phyloP scores from a whole-genome alignment of 1,140 invertebrate genomes.

The Zeugodacus cucurbitae region DNA sequence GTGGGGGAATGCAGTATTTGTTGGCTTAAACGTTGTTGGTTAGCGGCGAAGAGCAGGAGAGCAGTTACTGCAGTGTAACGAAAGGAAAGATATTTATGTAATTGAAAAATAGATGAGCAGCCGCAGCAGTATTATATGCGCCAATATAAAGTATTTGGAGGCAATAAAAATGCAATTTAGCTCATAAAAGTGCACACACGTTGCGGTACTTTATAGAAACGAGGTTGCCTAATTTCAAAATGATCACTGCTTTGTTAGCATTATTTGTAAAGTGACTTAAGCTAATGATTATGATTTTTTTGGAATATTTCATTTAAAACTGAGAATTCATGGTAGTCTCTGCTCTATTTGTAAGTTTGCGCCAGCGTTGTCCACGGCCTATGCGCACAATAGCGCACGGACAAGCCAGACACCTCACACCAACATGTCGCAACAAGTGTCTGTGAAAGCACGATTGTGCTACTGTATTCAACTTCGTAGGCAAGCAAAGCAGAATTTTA shows the following conservation, averaged over 20 bases:
- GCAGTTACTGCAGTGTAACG: neutral
- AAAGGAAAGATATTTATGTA: neutral
- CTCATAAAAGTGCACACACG: too few species aligned
- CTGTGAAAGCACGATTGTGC: too few species aligned
- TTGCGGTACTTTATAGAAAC: neutral
- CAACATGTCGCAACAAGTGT: too few species aligned
- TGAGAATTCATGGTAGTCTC: too few species aligned
- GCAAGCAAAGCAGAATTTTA: too few species aligned
- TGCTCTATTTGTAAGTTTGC: too few species aligned
- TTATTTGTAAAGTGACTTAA: neutral
- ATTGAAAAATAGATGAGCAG: neutral
- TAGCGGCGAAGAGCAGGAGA: neutral
- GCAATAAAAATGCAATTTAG: too few species aligned
- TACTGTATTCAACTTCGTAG: too few species aligned
- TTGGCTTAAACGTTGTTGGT: neutral
- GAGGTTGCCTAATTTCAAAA: neutral
- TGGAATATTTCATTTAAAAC: too few species aligned
- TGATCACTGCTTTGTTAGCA: neutral
- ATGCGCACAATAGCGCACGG: too few species aligned
- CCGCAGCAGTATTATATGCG: neutral
- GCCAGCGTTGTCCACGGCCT: too few species aligned
- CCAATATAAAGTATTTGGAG: conserved; percentile 1
- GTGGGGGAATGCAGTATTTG: neutral
- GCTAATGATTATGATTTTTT: neutral
- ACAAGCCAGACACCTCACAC: too few species aligned